Conservation (phyloP, 2,113 vertebrate genomes). For the Cryptomyrus ogoouensis region DNA sequence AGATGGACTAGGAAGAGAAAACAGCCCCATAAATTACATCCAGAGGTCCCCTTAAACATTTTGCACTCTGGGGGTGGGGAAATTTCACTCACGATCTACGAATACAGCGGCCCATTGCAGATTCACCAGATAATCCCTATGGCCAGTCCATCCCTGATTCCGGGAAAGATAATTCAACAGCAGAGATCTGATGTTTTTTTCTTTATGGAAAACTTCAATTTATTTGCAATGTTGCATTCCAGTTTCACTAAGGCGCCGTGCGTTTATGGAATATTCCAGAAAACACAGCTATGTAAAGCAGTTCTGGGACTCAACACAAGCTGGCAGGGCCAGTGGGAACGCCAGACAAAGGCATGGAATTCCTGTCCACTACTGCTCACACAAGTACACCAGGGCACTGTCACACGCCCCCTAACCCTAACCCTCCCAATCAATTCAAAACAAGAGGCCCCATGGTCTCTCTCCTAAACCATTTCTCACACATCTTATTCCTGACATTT, state of each 20-base stretch:
- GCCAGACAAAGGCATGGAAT: neutral
- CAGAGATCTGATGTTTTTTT: neutral
- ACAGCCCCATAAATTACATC: neutral
- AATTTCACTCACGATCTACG: neutral
- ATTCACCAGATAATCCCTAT: neutral
- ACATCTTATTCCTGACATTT: neutral
- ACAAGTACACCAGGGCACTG: neutral
- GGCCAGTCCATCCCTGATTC: neutral
- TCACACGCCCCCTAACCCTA: neutral
- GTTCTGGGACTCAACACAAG: neutral
- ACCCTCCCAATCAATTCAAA: slow-evolving; percentile 7
- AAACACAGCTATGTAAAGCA: neutral
- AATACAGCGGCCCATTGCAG: neutral
- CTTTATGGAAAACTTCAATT: neutral
- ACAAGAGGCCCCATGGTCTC: neutral
- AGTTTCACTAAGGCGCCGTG: neutral
- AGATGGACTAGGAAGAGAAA: neutral
- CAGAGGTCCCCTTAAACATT: neutral
- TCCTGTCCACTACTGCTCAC: neutral
- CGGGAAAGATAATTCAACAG: neutral
- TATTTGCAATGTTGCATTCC: neutral
- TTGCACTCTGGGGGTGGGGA: neutral
- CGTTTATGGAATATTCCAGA: neutral
- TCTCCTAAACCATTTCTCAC: neutral
- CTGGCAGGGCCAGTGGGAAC: neutral